Percentiles rank a stretch among this genome's conserved stretches.
Evolutionary conservation across 2,113 vertebrate genomes (phyloP).

Genomic region (Chaenogobius annularis): DNA sequence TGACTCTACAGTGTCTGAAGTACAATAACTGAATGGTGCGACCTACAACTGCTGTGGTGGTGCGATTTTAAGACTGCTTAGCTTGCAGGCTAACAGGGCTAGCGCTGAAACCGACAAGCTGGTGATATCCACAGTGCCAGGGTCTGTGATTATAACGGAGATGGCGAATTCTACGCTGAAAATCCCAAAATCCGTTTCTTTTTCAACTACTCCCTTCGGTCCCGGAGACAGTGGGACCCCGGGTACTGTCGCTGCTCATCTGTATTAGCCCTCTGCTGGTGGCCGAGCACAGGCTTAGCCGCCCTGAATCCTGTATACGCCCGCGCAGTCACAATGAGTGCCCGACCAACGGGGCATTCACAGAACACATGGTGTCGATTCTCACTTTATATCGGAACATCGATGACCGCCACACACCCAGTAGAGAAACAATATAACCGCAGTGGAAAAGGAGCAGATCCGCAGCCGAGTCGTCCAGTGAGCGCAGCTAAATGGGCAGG

Average conservation of each 20-base stretch:
- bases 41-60: slow-evolving; percentile 3
- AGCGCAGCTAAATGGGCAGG: slow-evolving; percentile 56
- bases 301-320: slow-evolving; percentile 67
- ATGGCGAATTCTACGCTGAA: not conserved
- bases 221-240: slow-evolving; percentile 51
- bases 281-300: slow-evolving; percentile 68
- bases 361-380: not conserved
- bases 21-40: not conserved
- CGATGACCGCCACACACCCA: not conserved
- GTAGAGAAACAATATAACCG: not conserved
- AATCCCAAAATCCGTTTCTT: not conserved
- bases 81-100: slow-evolving; percentile 37
- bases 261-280: slow-evolving; percentile 52
- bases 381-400: not conserved
- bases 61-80: slow-evolving; percentile 22
- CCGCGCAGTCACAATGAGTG: slow-evolving; percentile 57
- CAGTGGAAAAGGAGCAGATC: not conserved
- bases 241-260: slow-evolving; percentile 57
- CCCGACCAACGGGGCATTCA: slow-evolving; percentile 60
- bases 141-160: not conserved
- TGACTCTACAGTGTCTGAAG: slow-evolving; percentile 6
- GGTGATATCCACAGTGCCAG: slow-evolving; percentile 17
- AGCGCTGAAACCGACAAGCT: slow-evolving; percentile 28
- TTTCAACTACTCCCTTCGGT: slow-evolving; percentile 25
- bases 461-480: slow-evolving; percentile 31